These are phyloP conservation scores for Leistus spinibarbis DNA, from an alignment of 2,888 invertebrate genomes.

Conservation along the genomic window DNA sequence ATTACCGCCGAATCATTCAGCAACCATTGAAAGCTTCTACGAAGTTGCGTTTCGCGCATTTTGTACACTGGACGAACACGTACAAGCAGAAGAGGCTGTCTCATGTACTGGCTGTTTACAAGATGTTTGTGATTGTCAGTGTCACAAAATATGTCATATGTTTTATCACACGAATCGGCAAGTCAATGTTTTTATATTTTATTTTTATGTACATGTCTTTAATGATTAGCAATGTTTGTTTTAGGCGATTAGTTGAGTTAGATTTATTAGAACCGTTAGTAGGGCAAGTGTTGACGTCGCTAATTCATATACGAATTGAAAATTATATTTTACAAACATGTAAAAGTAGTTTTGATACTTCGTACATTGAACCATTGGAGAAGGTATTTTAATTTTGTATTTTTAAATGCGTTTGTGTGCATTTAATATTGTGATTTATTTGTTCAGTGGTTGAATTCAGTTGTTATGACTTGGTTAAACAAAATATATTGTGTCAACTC, in stretches of 20 bases:
- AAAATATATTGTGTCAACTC: conserved; percentile 75
- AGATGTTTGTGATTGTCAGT: conserved; percentile 66
- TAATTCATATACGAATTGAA: conserved; percentile 84
- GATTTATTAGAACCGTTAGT: conserved; percentile 82
- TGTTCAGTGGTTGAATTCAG: conserved; percentile 80
- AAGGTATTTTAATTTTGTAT: conserved; percentile 59
- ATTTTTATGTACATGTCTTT: background rate
- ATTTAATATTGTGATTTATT: conserved; percentile 42
- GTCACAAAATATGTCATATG: conserved; percentile 69
- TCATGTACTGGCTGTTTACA: conserved; percentile 77
- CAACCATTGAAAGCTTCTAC: conserved; percentile 76
- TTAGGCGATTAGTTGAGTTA: conserved; percentile 71
- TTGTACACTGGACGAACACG: conserved; percentile 51
- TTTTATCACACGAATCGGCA: conserved; percentile 80
- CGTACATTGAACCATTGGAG: conserved; percentile 77
- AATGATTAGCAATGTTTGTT: conserved; percentile 40
- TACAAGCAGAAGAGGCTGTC: conserved; percentile 52
- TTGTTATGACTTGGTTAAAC: conserved; percentile 85
- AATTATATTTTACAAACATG: conserved; percentile 84
- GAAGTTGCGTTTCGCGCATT: conserved; percentile 78
- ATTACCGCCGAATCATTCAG: conserved; percentile 71
- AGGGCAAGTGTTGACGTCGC: conserved; percentile 81
- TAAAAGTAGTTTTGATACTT: conserved; percentile 84
- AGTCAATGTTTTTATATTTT: conserved; percentile 35
- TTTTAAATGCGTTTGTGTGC: background rate